Evolutionary conservation across 2,888 invertebrate genomes (phyloP).

Genomic region (Bellardia pandia): DNA sequence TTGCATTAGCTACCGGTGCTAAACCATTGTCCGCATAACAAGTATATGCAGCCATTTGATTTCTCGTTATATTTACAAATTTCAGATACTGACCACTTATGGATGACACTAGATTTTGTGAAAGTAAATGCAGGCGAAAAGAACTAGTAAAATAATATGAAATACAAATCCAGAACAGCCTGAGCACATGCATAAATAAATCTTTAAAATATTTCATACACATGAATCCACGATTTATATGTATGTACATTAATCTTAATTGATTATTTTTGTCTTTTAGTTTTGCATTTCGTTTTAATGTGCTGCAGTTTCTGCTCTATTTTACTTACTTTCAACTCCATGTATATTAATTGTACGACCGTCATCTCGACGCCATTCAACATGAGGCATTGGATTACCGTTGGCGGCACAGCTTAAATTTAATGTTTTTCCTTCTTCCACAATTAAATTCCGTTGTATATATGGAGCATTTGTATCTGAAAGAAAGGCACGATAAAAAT

Average conservation of each 20-base stretch:
- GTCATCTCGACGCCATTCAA: conserved; percentile 91
- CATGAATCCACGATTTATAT: conserved; percentile 55
- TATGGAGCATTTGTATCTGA: conserved; percentile 80
- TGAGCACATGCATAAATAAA: conserved; percentile 17
- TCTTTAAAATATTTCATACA: conserved; percentile 47
- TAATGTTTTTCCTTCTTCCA: conserved; percentile 92
- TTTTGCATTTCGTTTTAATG: conserved; percentile 12
- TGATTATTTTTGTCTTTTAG: conserved; percentile 7
- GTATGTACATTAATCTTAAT: conserved; percentile 54
- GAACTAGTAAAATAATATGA: conserved; percentile 6
- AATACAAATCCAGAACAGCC: conserved; percentile 2
- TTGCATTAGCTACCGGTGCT: conserved; percentile 91
- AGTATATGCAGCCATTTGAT: conserved; percentile 90
- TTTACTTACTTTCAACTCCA: conserved; percentile 87
- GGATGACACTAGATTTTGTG: conserved; percentile 86
- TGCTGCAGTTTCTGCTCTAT: neutral
- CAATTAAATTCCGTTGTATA: conserved; percentile 87
- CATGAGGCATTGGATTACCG: conserved; percentile 90
- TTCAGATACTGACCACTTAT: conserved; percentile 91
- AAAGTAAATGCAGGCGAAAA: conserved; percentile 3
- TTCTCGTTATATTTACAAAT: conserved; percentile 89
- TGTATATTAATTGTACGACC: conserved; percentile 87
- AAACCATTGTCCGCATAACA: conserved; percentile 94
- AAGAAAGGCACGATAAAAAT: neutral
- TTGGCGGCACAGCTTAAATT: conserved; percentile 92